Base-by-base conservation (phyloP, 2,113 vertebrate genomes). In the Phaethon lepturus region DNA sequence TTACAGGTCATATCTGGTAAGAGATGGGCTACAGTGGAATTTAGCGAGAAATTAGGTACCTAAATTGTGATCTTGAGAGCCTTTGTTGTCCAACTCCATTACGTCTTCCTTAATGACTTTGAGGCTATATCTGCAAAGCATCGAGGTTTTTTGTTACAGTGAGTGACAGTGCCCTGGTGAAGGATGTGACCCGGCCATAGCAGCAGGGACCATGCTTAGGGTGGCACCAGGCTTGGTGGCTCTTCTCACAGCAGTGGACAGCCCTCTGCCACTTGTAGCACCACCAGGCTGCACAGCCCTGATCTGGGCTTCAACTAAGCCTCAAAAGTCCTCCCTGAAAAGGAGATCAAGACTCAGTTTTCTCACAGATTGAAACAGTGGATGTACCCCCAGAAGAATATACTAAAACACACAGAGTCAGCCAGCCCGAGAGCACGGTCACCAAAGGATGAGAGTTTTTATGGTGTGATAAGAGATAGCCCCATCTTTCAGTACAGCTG, bases 401-500 rank as follows among this genome's bases (percentile, higher is more conserved):
- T 10, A 22, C 10, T 50, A 22, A 83, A 83, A 13, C 26, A 40
- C 1, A 1, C 2, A 13, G 20, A 62, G 18, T 26, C 55, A 77
- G 13, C 6, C 28, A 45, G 10, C 1, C 13, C 26, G 24, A 33
- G 23, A 33, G 17, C 18, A 33, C 0, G 0, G 42, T 66, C 26
- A 26, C 26, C 20, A 28, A 52, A 53, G 8, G 22, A 68, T 60
- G 8, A 31, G 6, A 9, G 3, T 3, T 71, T 71, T 78, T 49
- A 38, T 9, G 7, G 4, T 67, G 9, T 29, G 13, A 52, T 49
- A 10, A 90, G 29, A 80, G 47, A 52, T 15, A 77, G 3, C 2
- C 26, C 28, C n/a, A 42, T 38, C n/a, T 76, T 83, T 72, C 75
- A 89, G 26, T 17, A 26, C 19, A 50, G 31, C 11, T 64, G 16